phyloP scores from a whole-genome alignment of 1,140 invertebrate genomes.

The Lucilia cuprina region DNA sequence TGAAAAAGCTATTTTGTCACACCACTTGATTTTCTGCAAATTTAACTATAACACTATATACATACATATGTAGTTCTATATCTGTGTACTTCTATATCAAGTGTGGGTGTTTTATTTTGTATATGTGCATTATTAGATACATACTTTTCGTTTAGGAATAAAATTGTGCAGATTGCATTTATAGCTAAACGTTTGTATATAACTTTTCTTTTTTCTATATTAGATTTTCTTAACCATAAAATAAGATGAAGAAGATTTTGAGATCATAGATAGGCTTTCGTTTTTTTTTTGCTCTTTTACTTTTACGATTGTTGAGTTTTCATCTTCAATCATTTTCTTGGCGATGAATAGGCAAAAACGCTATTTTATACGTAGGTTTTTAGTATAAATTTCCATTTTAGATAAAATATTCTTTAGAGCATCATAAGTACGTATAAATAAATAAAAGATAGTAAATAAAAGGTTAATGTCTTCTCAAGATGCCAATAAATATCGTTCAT shows the following conservation, averaged over 20 bases:
- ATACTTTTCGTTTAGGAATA: background rate
- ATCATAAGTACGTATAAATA: background rate
- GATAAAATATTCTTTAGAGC: background rate
- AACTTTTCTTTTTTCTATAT: background rate
- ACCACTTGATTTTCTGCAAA: background rate
- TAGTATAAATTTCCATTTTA: background rate
- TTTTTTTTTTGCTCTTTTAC: background rate
- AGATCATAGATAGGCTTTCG: background rate
- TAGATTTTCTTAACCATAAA: background rate
- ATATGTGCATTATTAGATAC: background rate
- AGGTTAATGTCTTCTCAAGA: conserved; percentile 13
- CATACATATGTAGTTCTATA: background rate
- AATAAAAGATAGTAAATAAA: background rate
- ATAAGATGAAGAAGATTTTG: background rate
- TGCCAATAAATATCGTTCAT: background rate
- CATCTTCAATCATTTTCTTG: background rate
- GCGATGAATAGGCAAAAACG: background rate
- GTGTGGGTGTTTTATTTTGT: background rate
- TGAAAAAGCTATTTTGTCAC: background rate
- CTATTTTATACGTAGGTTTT: background rate
- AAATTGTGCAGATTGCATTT: background rate
- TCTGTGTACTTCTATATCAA: background rate
- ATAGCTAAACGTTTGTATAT: background rate
- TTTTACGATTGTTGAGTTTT: conserved; percentile 15
- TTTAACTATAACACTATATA: background rate